phyloP scores from a whole-genome alignment of 2,113 vertebrate species.

The Falcunculus frontatus region DNA sequence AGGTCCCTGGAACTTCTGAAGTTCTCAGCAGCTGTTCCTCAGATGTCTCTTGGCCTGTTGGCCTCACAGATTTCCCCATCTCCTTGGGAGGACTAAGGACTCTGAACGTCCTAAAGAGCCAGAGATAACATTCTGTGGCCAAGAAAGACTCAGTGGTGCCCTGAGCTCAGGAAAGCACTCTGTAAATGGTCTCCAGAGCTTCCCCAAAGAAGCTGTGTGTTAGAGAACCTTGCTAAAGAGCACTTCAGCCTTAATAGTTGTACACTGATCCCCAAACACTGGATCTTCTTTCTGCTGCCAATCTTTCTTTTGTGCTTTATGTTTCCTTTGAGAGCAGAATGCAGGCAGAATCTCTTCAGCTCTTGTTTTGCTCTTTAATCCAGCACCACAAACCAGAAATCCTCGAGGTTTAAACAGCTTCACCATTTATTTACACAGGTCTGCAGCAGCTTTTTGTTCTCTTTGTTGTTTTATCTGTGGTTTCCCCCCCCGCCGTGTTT shows the following conservation, averaged over 20 bases:
- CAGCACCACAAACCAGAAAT: neutral
- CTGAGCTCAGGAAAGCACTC: neutral
- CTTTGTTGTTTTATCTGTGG: neutral
- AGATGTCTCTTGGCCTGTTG: slow-evolving; percentile 29
- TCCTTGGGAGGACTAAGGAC: neutral
- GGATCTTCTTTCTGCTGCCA: neutral
- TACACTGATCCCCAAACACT: neutral
- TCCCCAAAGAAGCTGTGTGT: neutral
- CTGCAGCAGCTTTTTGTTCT: neutral
- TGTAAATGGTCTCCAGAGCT: neutral
- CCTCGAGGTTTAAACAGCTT: neutral
- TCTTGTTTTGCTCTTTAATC: neutral
- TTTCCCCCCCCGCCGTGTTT: neutral
- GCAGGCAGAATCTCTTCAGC: neutral
- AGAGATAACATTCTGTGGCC: neutral
- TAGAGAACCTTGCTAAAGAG: neutral
- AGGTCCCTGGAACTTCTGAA: slow-evolving; percentile 11
- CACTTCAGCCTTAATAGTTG: neutral
- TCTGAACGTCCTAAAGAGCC: neutral
- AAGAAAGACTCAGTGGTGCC: neutral
- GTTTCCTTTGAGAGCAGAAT: neutral
- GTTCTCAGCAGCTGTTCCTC: slow-evolving; percentile 59
- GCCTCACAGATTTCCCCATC: slow-evolving; percentile 16
- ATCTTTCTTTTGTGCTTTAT: neutral
- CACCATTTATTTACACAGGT: slow-evolving; percentile 5